phyloP scores from a whole-genome alignment of 2,797 vertebrate species.

The Pempheris klunzingeri region DNA sequence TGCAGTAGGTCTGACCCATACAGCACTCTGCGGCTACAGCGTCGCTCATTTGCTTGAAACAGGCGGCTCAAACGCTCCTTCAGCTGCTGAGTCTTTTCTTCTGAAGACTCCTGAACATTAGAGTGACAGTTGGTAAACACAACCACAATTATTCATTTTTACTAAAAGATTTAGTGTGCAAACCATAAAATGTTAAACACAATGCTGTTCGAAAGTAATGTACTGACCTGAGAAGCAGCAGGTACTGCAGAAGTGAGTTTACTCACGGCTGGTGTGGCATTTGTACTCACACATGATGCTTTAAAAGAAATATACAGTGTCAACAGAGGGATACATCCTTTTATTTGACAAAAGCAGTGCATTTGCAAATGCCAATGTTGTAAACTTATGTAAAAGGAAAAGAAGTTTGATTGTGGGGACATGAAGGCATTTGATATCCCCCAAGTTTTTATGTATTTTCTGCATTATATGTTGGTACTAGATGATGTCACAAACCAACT shows the following conservation, averaged over 20 bases:
- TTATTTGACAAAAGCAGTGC: background rate
- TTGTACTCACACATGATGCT: constrained; percentile 67
- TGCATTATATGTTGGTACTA: background rate
- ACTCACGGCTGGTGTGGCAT: constrained; percentile 67
- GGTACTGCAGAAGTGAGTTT: constrained; percentile 67
- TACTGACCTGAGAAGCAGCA: constrained; percentile 75
- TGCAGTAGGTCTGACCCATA: constrained; percentile 92
- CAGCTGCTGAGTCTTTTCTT: constrained; percentile 89
- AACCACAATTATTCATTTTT: background rate
- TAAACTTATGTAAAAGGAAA: background rate
- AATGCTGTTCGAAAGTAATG: background rate
- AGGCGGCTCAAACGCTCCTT: constrained; percentile 92
- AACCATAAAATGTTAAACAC: background rate
- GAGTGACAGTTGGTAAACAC: background rate
- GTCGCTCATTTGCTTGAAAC: constrained; percentile 90
- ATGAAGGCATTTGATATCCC: background rate
- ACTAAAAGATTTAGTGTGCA: background rate
- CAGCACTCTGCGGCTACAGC: constrained; percentile 88
- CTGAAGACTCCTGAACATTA: constrained; percentile 85
- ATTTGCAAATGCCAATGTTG: background rate
- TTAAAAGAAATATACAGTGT: constrained; percentile 33
- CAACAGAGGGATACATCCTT: background rate
- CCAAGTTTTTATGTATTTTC: background rate
- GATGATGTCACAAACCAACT: background rate
- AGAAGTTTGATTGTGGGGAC: background rate